Evolutionary conservation across 2,888 invertebrate species (phyloP).

Genomic region (Trichacis sp.): DNA sequence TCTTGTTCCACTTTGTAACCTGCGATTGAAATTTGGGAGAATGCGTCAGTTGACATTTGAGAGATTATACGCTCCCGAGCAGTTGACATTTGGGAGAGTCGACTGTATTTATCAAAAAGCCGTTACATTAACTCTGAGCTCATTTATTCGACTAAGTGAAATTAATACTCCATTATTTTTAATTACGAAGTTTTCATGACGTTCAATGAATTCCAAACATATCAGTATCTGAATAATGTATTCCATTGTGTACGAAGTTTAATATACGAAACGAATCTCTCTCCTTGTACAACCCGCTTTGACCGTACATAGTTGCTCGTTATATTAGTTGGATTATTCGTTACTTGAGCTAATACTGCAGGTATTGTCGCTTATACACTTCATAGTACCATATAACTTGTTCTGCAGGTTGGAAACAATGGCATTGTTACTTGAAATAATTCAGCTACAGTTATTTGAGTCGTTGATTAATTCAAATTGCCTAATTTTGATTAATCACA

Average conservation of each 20-base stretch:
- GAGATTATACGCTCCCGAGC: no score
- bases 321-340: slow-evolving; percentile 36
- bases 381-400: slow-evolving; percentile 35
- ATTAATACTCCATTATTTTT: no score
- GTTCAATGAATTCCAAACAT: no score
- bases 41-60: no score
- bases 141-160: no score
- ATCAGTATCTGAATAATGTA: slow-evolving; percentile 23
- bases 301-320: slow-evolving; percentile 22
- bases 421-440: slow-evolving; percentile 35
- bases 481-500: no score
- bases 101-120: no score
- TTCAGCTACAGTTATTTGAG: slow-evolving; percentile 25
- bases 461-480: slow-evolving; percentile 31
- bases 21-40: no score
- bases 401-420: slow-evolving; percentile 34
- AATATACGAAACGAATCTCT: slow-evolving; percentile 28
- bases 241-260: slow-evolving; percentile 29
- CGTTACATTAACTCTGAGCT: no score
- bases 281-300: slow-evolving; percentile 3
- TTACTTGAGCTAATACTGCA: slow-evolving; percentile 30
- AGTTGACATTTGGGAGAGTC: no score
- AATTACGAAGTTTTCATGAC: no score
- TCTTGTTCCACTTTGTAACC: no score
- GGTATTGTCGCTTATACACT: slow-evolving; percentile 24